Percentiles rank a stretch among this genome's conserved stretches.
These are phyloP conservation scores for Syngnathus typhle DNA, from an alignment of 2,113 vertebrate species.

Conservation along the genomic window DNA sequence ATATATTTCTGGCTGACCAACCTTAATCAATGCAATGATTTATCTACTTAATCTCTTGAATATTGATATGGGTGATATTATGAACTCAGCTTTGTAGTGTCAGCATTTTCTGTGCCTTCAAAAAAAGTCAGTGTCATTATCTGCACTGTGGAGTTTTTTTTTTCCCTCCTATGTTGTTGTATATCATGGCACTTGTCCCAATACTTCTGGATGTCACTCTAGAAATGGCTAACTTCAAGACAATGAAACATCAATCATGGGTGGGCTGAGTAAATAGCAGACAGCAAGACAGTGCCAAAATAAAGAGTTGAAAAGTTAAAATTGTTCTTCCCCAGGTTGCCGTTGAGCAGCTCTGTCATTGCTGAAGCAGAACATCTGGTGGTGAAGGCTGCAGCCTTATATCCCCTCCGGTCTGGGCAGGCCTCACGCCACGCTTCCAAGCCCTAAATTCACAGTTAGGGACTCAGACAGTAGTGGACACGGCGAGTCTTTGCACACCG, in stretches of 20 bases:
- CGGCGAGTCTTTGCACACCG: slow-evolving; percentile 48
- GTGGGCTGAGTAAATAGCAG: neutral
- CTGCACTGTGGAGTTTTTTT: too few relatives aligned
- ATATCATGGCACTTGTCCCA: neutral
- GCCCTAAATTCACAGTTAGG: slow-evolving; percentile 59
- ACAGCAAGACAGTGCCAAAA: neutral
- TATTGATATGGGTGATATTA: neutral
- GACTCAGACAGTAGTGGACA: slow-evolving; percentile 55
- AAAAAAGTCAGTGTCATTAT: too few relatives aligned
- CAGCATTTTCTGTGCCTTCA: too few relatives aligned
- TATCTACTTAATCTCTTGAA: neutral
- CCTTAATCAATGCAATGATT: neutral
- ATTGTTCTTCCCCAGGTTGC: slow-evolving; percentile 12
- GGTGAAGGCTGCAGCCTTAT: slow-evolving; percentile 49
- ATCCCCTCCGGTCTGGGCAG: slow-evolving; percentile 52
- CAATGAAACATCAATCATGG: neutral
- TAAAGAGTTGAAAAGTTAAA: neutral
- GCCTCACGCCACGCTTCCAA: slow-evolving; percentile 54
- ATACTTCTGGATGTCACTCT: neutral
- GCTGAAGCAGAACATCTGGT: slow-evolving; percentile 58
- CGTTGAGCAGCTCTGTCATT: slow-evolving; percentile 25
- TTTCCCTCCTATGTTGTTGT: neutral
- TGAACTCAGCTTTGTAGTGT: neutral
- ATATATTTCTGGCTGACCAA: neutral
- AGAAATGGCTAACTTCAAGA: neutral